Percentiles rank a stretch among this genome's conserved stretches.
These are phyloP conservation scores for Drosophila parabipectinata DNA, from an alignment of 1,140 invertebrate genomes.

Conservation along the genomic window DNA sequence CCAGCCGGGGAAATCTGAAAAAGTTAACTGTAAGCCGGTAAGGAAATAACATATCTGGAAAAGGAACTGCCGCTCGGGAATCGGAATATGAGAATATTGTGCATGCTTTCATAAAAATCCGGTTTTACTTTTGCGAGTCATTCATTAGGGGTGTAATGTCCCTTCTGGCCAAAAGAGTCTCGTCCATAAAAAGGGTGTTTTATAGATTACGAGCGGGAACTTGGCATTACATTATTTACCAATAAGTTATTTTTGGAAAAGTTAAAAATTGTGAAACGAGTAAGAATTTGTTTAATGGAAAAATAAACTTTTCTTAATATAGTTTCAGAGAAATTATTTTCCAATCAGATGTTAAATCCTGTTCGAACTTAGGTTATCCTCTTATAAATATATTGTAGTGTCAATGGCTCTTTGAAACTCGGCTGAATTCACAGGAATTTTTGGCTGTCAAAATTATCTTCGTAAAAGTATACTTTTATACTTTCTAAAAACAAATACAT, in stretches of 20 bases:
- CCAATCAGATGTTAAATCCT: no score
- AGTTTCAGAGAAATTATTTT: no score
- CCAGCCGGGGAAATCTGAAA: conserved; percentile 63
- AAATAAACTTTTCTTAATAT: not conserved
- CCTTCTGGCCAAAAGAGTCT: conserved; percentile 12
- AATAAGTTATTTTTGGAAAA: not conserved
- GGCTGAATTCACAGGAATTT: no score
- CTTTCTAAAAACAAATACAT: no score
- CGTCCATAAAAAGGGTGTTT: conserved; percentile 8
- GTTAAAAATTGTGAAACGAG: not conserved
- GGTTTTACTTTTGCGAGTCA: conserved; percentile 35
- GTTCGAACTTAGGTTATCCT: no score
- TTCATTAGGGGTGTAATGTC: conserved; percentile 68
- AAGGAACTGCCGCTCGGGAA: conserved; percentile 1
- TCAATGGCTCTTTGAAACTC: no score
- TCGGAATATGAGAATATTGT: conserved; percentile 5
- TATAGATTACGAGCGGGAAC: conserved; percentile 2
- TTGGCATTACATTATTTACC: not conserved
- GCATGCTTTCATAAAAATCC: conserved; percentile 50
- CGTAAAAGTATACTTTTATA: no score
- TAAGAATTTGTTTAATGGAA: not conserved
- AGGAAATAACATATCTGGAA: conserved; percentile 20
- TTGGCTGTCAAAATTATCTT: no score
- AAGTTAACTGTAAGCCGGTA: conserved; percentile 43
- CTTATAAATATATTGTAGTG: no score